Evolutionary conservation across 2,888 invertebrate species (phyloP).

Genomic region (Amphiduros pacificus): DNA sequence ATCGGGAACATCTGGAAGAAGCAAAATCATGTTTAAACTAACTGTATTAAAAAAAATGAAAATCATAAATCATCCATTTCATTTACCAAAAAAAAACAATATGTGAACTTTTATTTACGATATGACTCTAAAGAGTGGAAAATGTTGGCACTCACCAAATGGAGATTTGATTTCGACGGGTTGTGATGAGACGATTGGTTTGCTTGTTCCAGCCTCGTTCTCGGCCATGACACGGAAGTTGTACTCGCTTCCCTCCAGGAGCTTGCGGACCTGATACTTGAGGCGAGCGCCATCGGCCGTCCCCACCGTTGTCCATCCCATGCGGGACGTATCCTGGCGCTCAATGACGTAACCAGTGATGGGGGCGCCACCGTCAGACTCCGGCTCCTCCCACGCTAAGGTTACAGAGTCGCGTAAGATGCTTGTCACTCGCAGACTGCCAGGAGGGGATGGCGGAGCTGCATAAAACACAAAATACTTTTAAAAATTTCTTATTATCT

Average conservation of each 20-base stretch:
- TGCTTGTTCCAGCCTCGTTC: conserved; percentile 74
- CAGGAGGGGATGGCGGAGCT: conserved; percentile 27
- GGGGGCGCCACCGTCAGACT: conserved; percentile 52
- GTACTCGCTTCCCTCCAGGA: conserved; percentile 57
- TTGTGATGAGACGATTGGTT: conserved; percentile 62
- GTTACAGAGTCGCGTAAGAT: conserved; percentile 40
- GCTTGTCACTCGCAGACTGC: conserved; percentile 28
- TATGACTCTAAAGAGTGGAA: too few species aligned
- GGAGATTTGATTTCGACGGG: conserved; percentile 36
- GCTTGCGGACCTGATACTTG: conserved; percentile 48
- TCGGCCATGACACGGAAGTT: conserved; percentile 58
- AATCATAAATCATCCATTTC: too few species aligned
- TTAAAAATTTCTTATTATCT: too few species aligned
- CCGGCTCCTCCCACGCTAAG: conserved; percentile 54
- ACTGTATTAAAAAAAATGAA: too few species aligned
- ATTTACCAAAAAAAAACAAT: too few species aligned
- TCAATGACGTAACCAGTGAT: conserved; percentile 54
- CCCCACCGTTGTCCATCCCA: conserved; percentile 47
- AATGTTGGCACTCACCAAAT: conserved; percentile 78
- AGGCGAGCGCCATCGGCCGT: conserved; percentile 33
- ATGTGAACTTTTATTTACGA: too few species aligned
- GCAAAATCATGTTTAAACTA: too few species aligned
- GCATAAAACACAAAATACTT: not conserved
- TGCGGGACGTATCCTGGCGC: conserved; percentile 35
- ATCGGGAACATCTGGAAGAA: conserved; percentile 59